Conservation (phyloP, 1,140 invertebrate species). For the Drosophila eugracilis region DNA sequence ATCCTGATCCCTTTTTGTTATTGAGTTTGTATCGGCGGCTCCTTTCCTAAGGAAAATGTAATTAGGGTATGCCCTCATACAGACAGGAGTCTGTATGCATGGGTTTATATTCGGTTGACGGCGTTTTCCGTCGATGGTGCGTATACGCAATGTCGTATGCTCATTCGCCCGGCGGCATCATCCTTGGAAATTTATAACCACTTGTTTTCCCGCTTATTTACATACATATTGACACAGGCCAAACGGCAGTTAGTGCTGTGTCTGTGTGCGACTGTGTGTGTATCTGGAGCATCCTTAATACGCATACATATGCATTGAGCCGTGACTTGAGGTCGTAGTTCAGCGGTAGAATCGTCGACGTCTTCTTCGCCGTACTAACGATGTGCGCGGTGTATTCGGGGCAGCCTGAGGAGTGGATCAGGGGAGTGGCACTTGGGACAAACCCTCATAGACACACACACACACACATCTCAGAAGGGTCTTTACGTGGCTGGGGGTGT, state of each 20-base stretch:
- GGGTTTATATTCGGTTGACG: conserved; percentile 65
- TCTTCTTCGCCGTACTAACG: conserved; percentile 68
- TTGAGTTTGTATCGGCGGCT: conserved; percentile 39
- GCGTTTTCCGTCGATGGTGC: conserved; percentile 65
- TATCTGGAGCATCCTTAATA: conserved; percentile 69
- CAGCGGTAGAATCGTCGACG: conserved; percentile 27
- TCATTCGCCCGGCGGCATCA: conserved; percentile 42
- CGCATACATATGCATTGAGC: conserved; percentile 55
- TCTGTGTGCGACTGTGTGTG: conserved; percentile 24
- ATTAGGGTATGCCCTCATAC: conserved; percentile 54
- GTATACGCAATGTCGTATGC: conserved; percentile 57
- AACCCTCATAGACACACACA: conserved; percentile 28
- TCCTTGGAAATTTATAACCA: conserved; percentile 79
- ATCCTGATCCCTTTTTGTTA: conserved; percentile 44
- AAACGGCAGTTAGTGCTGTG: conserved; percentile 51
- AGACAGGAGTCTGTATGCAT: conserved; percentile 28
- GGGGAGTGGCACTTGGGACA: conserved; percentile 41
- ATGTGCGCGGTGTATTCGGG: conserved; percentile 44
- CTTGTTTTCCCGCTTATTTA: conserved; percentile 80
- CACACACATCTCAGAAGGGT: conserved; percentile 30
- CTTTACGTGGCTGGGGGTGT: conserved; percentile 52
- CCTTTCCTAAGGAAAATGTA: conserved; percentile 72
- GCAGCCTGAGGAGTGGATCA: not conserved
- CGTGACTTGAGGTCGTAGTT: conserved; percentile 46
- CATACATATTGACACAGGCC: conserved; percentile 76